These are phyloP conservation scores for Channa argus DNA, from an alignment of 2,113 vertebrate species.

Conservation along the genomic window DNA sequence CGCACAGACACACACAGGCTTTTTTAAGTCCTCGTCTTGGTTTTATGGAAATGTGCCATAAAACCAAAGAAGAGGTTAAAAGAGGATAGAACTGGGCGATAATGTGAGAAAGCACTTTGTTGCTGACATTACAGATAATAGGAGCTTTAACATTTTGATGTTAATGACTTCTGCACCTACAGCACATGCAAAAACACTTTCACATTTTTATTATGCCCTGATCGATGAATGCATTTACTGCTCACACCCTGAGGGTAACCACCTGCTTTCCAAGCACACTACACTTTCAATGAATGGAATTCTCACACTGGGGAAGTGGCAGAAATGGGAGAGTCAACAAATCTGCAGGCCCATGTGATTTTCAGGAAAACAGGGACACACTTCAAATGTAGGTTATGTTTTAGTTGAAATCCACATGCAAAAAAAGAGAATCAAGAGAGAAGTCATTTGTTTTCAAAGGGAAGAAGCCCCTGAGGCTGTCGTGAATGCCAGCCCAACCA, in stretches of 20 bases:
- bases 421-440: background rate
- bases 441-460: fast-evolving
- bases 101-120: no score
- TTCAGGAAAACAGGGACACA: slow-evolving; percentile 32
- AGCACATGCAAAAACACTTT: background rate
- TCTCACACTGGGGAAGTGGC: background rate
- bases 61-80: background rate
- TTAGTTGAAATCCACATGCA: background rate
- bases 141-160: background rate
- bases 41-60: no score
- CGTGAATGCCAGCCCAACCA: background rate
- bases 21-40: no score
- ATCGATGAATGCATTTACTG: slow-evolving; percentile 1
- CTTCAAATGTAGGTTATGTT: background rate
- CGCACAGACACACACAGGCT: no score
- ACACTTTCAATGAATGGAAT: background rate
- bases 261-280: background rate
- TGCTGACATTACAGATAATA: background rate
- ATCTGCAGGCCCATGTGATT: slow-evolving; percentile 27
- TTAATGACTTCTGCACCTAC: background rate
- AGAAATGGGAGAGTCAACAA: background rate
- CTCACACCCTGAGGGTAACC: background rate
- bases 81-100: background rate
- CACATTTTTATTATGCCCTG: background rate
- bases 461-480: background rate